A percentile compares a stretch with the other conserved stretches of the same genome.
phyloP scores from a whole-genome alignment of 2,113 vertebrate genomes.

The Noctilio leporinus region DNA sequence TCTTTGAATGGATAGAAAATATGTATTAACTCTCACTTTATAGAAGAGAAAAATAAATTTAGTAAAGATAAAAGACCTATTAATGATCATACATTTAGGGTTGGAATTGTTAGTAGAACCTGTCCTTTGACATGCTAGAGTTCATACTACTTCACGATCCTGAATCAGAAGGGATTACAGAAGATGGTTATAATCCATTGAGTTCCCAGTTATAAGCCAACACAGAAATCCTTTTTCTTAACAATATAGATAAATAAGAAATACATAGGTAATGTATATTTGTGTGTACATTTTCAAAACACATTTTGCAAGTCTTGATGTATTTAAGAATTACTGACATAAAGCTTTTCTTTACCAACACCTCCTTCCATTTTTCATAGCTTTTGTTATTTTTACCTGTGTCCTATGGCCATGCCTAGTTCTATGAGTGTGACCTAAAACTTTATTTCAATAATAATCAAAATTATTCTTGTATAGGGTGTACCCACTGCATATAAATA shows the following conservation, averaged over 20 bases:
- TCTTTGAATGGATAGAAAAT: not conserved
- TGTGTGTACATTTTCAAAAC: not conserved
- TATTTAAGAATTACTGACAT: not conserved
- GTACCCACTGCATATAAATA: not conserved
- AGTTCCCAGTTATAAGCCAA: not conserved
- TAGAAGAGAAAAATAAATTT: conserved; percentile 21
- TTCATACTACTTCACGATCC: not conserved
- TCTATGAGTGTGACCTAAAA: not conserved
- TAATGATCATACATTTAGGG: conserved; percentile 18
- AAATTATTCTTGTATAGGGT: not conserved
- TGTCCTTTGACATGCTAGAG: not conserved
- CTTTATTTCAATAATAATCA: not conserved
- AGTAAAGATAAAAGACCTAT: not conserved
- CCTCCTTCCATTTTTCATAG: conserved; percentile 1
- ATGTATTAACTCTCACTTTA: not conserved
- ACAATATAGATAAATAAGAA: not conserved
- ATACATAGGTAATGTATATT: not conserved
- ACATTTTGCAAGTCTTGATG: not conserved
- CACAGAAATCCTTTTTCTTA: not conserved
- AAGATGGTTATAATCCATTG: not conserved
- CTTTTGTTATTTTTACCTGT: not conserved
- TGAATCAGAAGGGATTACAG: not conserved
- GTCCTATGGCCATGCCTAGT: not conserved
- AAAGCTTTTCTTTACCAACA: not conserved
- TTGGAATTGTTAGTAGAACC: not conserved